Evolutionary conservation across 2,888 invertebrate genomes (phyloP).

Genomic region (Caenorhabditis sp.): DNA sequence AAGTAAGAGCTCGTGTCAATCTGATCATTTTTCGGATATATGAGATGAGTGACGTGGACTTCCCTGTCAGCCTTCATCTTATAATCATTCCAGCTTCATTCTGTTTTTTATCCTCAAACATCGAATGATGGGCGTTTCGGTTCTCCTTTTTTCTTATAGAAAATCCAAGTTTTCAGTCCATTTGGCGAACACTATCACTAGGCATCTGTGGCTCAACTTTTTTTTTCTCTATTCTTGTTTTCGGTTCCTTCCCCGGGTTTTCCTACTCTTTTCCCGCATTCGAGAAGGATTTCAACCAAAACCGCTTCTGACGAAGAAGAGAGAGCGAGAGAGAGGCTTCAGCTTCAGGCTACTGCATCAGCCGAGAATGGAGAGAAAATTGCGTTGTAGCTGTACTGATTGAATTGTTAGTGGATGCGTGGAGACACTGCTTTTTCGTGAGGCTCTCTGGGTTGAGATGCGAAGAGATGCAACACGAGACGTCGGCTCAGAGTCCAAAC

Average conservation of each 20-base stretch:
- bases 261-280: conserved; percentile 7
- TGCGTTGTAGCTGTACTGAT: conserved; percentile 64
- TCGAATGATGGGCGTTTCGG: too few relatives aligned
- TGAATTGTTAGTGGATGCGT: conserved; percentile 53
- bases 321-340: neutral
- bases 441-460: conserved; percentile 28
- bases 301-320: conserved; percentile 33
- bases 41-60: neutral
- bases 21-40: neutral
- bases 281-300: conserved; percentile 34
- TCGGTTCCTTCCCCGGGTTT: conserved; percentile 9
- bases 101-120: neutral
- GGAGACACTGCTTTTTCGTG: conserved; percentile 37
- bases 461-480: conserved; percentile 47
- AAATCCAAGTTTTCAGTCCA: conserved; percentile 47
- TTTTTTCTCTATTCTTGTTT: conserved; percentile 17
- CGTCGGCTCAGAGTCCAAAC: conserved; percentile 17
- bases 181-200: conserved; percentile 40
- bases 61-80: too few relatives aligned
- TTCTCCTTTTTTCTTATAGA: neutral
- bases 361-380: conserved; percentile 56
- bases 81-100: too few relatives aligned
- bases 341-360: conserved; percentile 26
- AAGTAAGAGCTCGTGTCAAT: neutral
- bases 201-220: conserved; percentile 26